Evolutionary conservation across 1,140 invertebrate genomes (phyloP).

Genomic region (Drosophila quadrilineata): DNA sequence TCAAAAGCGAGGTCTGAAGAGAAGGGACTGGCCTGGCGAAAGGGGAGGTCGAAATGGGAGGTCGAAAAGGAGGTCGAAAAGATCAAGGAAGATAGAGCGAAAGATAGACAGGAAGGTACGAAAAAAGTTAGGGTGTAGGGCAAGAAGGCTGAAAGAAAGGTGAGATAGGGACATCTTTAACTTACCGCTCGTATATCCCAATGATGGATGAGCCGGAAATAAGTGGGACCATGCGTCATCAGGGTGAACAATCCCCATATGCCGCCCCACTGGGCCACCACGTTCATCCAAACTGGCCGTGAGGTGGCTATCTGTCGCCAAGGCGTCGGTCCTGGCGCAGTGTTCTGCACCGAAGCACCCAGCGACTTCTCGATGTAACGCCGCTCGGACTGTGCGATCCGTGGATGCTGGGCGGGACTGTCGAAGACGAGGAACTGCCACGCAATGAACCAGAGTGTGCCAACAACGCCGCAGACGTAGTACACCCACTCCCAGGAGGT

Average conservation of each 20-base stretch:
- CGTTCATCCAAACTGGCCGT: constrained; percentile 89
- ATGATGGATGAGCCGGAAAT: constrained; percentile 91
- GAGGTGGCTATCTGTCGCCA: constrained; percentile 89
- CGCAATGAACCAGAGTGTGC: constrained; percentile 86
- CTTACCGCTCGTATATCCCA: constrained; percentile 90
- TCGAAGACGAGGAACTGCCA: constrained; percentile 86
- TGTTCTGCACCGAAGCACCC: constrained; percentile 81
- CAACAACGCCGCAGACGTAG: constrained; percentile 86
- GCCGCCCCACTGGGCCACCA: constrained; percentile 89
- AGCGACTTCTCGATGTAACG: constrained; percentile 84
- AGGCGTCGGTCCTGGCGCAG: constrained; percentile 83
- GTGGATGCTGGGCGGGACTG: constrained; percentile 88
- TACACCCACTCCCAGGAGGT: constrained; percentile 90
- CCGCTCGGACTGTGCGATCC: constrained; percentile 87
- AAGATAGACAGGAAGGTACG: no score
- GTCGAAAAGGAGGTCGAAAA: no score
- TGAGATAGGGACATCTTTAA: no score
- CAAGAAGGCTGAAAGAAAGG: no score
- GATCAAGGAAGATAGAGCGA: no score
- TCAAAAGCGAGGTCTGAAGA: no score
- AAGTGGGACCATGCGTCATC: constrained; percentile 92
- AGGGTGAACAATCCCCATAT: constrained; percentile 94
- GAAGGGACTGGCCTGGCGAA: no score
- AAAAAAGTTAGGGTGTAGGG: no score
- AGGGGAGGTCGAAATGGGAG: no score